These are phyloP conservation scores for Andrena chrysosceles DNA, from an alignment of 2,888 invertebrate species.

Conservation along the genomic window DNA sequence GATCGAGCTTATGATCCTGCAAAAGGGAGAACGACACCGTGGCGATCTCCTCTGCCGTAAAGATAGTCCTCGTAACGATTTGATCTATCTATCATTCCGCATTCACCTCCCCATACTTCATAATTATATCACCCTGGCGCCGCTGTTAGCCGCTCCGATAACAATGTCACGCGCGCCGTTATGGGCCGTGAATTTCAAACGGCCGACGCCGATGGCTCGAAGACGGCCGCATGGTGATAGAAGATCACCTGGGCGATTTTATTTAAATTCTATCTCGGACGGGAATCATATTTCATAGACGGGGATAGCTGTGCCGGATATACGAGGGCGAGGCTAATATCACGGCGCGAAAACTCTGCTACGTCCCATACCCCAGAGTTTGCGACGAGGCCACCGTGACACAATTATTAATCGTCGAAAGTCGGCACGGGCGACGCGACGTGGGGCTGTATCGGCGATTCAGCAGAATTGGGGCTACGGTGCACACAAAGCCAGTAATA, in stretches of 20 bases:
- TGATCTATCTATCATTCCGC: conserved; percentile 16
- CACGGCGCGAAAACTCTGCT: neutral
- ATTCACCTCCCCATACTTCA: conserved; percentile 37
- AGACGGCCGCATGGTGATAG: conserved; percentile 27
- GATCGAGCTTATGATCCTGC: neutral
- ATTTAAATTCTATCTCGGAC: conserved; percentile 55
- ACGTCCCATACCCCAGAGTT: neutral
- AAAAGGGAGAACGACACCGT: neutral
- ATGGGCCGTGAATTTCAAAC: conserved; percentile 53
- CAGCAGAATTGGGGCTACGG: conserved; percentile 59
- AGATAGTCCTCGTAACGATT: conserved; percentile 19
- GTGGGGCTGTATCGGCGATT: conserved; percentile 61
- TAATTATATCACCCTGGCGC: conserved; percentile 37
- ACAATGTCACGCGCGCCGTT: conserved; percentile 51
- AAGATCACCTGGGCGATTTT: conserved; percentile 50
- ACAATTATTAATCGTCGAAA: conserved; percentile 67
- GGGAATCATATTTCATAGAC: conserved; percentile 56
- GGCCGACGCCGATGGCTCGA: conserved; percentile 13
- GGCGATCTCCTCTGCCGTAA: conserved; percentile 6
- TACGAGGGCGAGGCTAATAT: conserved; percentile 13
- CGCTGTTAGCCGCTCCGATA: conserved; percentile 31
- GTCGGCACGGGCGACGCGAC: conserved; percentile 43
- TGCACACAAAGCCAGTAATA: conserved; percentile 64
- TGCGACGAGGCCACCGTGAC: conserved; percentile 22
- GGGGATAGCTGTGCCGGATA: conserved; percentile 22